phyloP scores from a whole-genome alignment of 2,797 vertebrate species.

The Leptoclinus maculatus region DNA sequence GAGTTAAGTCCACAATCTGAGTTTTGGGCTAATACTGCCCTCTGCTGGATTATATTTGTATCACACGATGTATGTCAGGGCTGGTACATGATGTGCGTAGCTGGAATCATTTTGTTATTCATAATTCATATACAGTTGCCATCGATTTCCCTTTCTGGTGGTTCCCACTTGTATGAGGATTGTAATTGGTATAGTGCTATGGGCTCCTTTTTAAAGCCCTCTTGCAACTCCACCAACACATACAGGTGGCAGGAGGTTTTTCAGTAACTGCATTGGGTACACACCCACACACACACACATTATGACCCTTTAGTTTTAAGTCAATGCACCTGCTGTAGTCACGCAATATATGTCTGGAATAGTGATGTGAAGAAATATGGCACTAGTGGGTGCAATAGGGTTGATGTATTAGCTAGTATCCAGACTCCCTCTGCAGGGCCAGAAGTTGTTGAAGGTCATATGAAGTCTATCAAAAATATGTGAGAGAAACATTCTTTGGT shows the following conservation, averaged over 20 bases:
- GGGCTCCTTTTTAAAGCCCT: not conserved
- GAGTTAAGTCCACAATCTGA: not conserved
- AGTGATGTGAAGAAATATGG: conserved; percentile 5
- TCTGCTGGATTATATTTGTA: conserved; percentile 52
- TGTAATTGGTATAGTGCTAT: not conserved
- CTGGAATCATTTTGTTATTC: not conserved
- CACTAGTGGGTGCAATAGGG: not conserved
- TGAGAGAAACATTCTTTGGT: not conserved
- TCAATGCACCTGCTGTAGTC: not conserved
- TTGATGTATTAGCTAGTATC: not conserved
- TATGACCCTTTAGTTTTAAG: not conserved
- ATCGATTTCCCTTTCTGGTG: not conserved
- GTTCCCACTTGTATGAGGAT: not conserved
- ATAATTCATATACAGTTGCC: not conserved
- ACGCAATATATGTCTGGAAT: not conserved
- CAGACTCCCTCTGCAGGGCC: not conserved
- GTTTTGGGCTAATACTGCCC: conserved; percentile 41
- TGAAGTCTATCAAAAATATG: conserved; percentile 9
- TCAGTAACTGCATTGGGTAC: not conserved
- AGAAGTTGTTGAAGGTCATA: not conserved
- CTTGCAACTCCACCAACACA: not conserved
- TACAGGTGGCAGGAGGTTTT: not conserved
- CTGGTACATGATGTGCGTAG: not conserved
- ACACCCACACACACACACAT: not conserved
- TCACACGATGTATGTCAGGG: not conserved